Evolutionary conservation across 1,140 invertebrate species (phyloP), one percentile per base, ranked within the genome.

Genomic region (Himalopsyche phryganea): DNA sequence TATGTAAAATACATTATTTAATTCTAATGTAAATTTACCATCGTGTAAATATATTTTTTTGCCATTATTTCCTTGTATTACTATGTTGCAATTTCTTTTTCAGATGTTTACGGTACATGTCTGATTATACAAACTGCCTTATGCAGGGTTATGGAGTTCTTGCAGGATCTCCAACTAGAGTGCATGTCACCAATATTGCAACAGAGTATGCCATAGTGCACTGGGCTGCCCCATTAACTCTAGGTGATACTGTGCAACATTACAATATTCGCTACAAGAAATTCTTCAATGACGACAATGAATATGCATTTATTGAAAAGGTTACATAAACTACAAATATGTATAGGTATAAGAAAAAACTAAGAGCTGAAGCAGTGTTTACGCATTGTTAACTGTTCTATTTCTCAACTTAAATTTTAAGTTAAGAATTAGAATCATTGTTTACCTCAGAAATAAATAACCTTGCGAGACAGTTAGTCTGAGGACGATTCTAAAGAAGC

Each of bases 91-190:
- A n/a, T n/a, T n/a, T 46, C 9, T 18, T 53, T 50, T 58, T 50
- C 66, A 89, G 87, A 68, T 92, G 90, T 68, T 74, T 92, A 33
- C 83, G 87, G 46, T 90, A 87, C 71, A 91, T 92, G 85, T 79
- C 79, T 1, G 83, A 86, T 20, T 90, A 89, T 71, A 84, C 83
- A 20, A 90, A 86, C 72, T 92, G 90, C 67, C 72, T 92, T 2
- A 80, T 92, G 59, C 86, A 91, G 76, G 88, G 89, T 4, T 91
- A 92, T 68, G 89, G 89, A 1, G 89, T 91, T 0, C 75, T 92
- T 1, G 86, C 90, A 0, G 83, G 85, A 28, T 74, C 83, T 11
- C 90, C 90, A 0, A 79, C 77, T 0, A 73, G 80, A 45, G 72
- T 91, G 1, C 81, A 84, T 44, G 81, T 91, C 1, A 82, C 85